phyloP scores from a whole-genome alignment of 2,888 invertebrate genomes.

The Bellardia bayeri region DNA sequence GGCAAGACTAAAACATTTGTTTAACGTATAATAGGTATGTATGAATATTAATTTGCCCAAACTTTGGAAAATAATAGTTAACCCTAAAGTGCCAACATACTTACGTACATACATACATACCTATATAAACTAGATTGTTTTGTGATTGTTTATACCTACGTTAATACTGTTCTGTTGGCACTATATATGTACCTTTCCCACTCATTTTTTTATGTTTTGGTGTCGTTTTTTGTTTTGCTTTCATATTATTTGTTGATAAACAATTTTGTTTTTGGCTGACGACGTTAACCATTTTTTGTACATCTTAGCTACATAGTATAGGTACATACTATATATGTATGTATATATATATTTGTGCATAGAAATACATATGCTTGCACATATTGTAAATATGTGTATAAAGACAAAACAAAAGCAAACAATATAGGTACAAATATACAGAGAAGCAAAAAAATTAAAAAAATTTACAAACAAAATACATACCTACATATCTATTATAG shows the following conservation, averaged over 20 bases:
- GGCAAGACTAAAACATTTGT: no score
- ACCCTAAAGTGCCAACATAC: constrained; percentile 21
- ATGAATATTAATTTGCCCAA: no score
- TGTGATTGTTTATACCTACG: neutral
- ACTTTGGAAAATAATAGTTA: no score
- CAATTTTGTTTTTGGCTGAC: constrained; percentile 54
- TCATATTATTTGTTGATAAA: constrained; percentile 65
- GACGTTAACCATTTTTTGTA: neutral
- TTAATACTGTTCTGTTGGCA: neutral
- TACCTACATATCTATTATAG: neutral
- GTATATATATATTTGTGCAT: neutral
- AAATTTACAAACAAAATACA: neutral
- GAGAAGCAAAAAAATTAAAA: neutral
- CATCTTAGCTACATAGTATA: neutral
- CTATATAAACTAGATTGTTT: neutral
- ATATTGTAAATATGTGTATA: neutral
- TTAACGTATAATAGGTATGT: no score
- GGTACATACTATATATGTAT: neutral
- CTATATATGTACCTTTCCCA: constrained; percentile 1
- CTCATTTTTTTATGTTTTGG: neutral
- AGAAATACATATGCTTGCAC: neutral
- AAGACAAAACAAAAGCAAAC: neutral
- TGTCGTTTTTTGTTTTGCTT: constrained; percentile 56
- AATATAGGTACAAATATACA: neutral
- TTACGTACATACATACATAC: no score